A percentile compares a stretch with the other conserved stretches of the same genome.
Conservation (phyloP, 92 coral and sea anemone species). For the Zoanthus solanderi region DNA sequence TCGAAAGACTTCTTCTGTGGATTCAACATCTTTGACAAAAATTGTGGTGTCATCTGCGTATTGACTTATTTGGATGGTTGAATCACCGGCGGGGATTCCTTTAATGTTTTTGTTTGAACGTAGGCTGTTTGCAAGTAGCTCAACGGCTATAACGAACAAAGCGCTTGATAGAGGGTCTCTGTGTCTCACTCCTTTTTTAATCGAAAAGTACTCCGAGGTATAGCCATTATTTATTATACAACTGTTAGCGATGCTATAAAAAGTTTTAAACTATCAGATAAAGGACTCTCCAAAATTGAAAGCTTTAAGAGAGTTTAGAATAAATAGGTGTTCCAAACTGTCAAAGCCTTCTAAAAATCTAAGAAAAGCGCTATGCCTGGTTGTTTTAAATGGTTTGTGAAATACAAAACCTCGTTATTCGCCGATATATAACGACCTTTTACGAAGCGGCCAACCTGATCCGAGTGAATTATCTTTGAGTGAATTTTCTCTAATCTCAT, state of each 20-base stretch:
- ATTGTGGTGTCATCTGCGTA: constrained; percentile 19
- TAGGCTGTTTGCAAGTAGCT: constrained; percentile 22
- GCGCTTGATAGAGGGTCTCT: not conserved
- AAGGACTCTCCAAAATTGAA: constrained; percentile 28
- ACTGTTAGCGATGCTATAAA: constrained; percentile 17
- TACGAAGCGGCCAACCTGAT: constrained; percentile 26
- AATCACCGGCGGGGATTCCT: not conserved
- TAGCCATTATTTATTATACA: constrained; percentile 8
- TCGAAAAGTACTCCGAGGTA: not conserved
- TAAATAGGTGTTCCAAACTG: constrained; percentile 14
- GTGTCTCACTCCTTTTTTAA: constrained; percentile 5
- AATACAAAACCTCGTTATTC: constrained; percentile 31
- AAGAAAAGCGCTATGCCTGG: constrained; percentile 6
- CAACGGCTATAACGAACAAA: not conserved
- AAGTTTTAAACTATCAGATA: not conserved
- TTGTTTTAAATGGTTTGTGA: not conserved
- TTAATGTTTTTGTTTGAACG: constrained; percentile 18
- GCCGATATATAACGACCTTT: constrained; percentile 4
- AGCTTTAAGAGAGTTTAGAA: not conserved
- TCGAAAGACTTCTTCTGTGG: constrained; percentile 18
- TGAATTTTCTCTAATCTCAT: constrained; percentile 25
- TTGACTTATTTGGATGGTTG: constrained; percentile 8
- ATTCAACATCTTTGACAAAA: constrained; percentile 2
- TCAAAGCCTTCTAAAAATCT: constrained; percentile 30
- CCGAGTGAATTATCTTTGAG: constrained; percentile 29